Evolutionary conservation across 1,140 invertebrate species (phyloP).

Genomic region (Wiebesia pumilae): DNA sequence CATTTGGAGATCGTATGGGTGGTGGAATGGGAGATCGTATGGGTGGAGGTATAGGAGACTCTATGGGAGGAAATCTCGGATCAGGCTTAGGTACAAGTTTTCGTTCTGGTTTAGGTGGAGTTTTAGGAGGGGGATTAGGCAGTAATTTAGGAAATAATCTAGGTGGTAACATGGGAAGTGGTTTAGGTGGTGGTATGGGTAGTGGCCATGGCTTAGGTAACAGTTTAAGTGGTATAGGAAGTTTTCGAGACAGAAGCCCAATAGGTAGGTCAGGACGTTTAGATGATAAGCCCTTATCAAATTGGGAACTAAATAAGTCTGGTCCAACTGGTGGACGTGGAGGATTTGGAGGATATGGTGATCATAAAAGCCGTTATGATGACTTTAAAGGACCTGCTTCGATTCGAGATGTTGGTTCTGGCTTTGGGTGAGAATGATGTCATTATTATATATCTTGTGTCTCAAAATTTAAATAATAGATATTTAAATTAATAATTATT

Average conservation of each 20-base stretch:
- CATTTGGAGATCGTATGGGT: slow-evolving; percentile 52
- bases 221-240: slow-evolving; percentile 51
- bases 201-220: slow-evolving; percentile 40
- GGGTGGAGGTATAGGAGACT: slow-evolving; percentile 47
- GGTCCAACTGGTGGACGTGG: slow-evolving; percentile 42
- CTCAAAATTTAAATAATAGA: background rate
- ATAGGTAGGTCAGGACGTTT: slow-evolving; percentile 62
- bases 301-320: slow-evolving; percentile 61
- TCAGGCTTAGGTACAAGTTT: slow-evolving; percentile 41
- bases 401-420: slow-evolving; percentile 46
- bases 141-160: slow-evolving; percentile 33
- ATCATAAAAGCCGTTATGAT: slow-evolving; percentile 56
- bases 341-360: slow-evolving; percentile 54
- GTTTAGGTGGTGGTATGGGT: slow-evolving; percentile 31
- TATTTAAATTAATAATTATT: background rate
- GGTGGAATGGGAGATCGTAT: slow-evolving; percentile 39
- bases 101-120: slow-evolving; percentile 45
- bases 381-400: slow-evolving; percentile 50
- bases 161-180: slow-evolving; percentile 52
- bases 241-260: slow-evolving; percentile 70
- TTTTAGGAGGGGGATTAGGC: slow-evolving; percentile 43
- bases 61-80: slow-evolving; percentile 41
- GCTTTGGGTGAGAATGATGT: slow-evolving; percentile 60
- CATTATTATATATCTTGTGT: background rate
- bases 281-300: slow-evolving; percentile 60